Evolutionary conservation across 2,113 vertebrate genomes (phyloP), one percentile per base, ranked within the genome.

Genomic region (Saguinus imperator): DNA sequence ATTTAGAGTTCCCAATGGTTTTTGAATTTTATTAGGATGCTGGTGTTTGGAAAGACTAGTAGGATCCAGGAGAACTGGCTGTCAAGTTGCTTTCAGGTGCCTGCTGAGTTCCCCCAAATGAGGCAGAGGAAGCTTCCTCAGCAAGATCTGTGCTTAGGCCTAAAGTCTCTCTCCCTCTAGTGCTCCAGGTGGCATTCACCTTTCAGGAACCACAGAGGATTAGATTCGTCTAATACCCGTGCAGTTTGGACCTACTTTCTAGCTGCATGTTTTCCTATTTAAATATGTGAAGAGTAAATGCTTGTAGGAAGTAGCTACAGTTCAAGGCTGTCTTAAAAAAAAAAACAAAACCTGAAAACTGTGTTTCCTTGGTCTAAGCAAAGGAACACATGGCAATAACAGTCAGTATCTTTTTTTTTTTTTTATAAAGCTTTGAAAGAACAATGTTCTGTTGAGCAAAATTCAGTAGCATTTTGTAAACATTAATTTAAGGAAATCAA

Each of bases 401-500:
- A 97, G 88, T 97, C 97, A 95, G 98, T 98, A 97, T 98, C 98
- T 94, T 98, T 98, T 98, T 86, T 94, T 88, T 98, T 95, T 86
- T 94, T 88, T 98, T 95, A 98, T 97, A 98, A 98, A 99, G 98
- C 98, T 98, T 98, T 98, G 99, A 99, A 99, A 99, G 98, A 99
- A 99, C 98, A 99, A 99, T 98, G 98, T 98, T 98, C 98, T 98
- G 98, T 98, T 99, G 98, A 99, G 98, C 98, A 97, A 99, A 99
- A 99, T 98, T 98, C 98, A 98, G 98, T 98, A 97, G 98, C 98
- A 98, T 99, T 99, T 98, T 98, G 99, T 99, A 99, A 99, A 99
- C 99, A 99, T 99, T 99, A 99, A 99, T 99, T 99, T 99, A 98
- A 99, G 98, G 98, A 98, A 99, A 99, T 99, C 99, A 99, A 99